Evolutionary conservation across 2,113 vertebrate species (phyloP).

Genomic region (Cryptomyrus ogoouensis): DNA sequence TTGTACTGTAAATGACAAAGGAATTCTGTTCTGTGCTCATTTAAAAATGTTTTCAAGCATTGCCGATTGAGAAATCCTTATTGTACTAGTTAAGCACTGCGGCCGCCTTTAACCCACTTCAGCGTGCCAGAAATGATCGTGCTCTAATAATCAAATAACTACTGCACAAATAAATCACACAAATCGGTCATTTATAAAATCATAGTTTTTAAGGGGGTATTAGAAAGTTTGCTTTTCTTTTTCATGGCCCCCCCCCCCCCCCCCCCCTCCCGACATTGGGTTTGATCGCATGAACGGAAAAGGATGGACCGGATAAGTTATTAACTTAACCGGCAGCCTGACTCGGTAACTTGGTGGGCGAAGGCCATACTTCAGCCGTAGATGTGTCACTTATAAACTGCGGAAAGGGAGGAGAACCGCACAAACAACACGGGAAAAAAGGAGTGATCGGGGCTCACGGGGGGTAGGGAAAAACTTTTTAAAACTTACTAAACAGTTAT

Average conservation of each 20-base stretch:
- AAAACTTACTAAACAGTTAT: neutral
- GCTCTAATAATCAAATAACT: neutral
- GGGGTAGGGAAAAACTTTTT: neutral
- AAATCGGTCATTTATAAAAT: neutral
- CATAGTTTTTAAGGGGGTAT: neutral
- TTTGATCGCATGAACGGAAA: neutral
- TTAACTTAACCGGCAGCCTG: neutral
- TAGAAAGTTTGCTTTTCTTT: neutral
- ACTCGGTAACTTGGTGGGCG: neutral
- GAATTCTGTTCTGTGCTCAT: neutral
- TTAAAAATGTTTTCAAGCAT: neutral
- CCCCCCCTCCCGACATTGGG: neutral
- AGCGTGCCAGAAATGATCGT: neutral
- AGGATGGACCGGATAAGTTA: neutral
- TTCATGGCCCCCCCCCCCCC: neutral
- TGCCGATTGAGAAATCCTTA: neutral
- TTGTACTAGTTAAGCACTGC: neutral
- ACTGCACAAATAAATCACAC: neutral
- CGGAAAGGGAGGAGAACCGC: constrained; percentile 10
- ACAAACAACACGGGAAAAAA: neutral
- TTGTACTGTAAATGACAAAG: neutral
- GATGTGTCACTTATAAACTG: constrained; percentile 20
- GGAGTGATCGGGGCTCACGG: neutral
- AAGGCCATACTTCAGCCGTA: neutral
- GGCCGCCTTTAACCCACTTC: neutral